Evolutionary conservation across 1,140 invertebrate genomes (phyloP).

Genomic region (Brevipalpus yothersi): DNA sequence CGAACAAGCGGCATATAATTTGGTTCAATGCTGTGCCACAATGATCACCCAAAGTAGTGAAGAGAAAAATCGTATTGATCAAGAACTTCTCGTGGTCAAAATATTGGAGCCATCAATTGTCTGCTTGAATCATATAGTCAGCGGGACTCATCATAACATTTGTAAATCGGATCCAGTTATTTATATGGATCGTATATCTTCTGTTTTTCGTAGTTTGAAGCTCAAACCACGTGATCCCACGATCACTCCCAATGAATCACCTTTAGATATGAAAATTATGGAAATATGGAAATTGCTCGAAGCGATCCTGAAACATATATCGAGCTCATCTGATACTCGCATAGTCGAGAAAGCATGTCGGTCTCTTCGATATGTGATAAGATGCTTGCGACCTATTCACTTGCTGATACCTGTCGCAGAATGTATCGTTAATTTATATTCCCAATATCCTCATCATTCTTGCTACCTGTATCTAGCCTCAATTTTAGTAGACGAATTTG

Average conservation of each 20-base stretch:
- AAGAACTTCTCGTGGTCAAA: conserved; percentile 6
- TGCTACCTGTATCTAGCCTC: conserved; percentile 77
- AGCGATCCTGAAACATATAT: background rate
- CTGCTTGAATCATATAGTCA: background rate
- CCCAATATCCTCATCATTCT: conserved; percentile 49
- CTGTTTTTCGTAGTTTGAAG: conserved; percentile 37
- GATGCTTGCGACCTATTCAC: conserved; percentile 26
- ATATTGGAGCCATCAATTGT: background rate
- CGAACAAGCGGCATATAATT: conserved; percentile 1
- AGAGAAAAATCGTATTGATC: background rate
- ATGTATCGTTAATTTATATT: conserved; percentile 61
- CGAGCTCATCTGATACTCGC: conserved; percentile 32
- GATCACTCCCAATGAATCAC: background rate
- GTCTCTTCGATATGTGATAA: conserved; percentile 60
- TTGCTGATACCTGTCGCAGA: conserved; percentile 8
- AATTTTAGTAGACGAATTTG: conserved; percentile 87
- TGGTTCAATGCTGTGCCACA: conserved; percentile 5
- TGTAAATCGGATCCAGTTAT: conserved; percentile 35
- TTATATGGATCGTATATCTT: conserved; percentile 74
- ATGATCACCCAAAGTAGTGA: background rate
- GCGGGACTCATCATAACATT: background rate
- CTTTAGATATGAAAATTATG: background rate
- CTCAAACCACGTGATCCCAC: background rate
- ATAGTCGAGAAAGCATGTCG: conserved; percentile 79
- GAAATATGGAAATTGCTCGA: conserved; percentile 7